Evolutionary conservation across 1,140 invertebrate species (phyloP), one percentile per base, ranked within the genome.

Genomic region (Grapholita molesta): DNA sequence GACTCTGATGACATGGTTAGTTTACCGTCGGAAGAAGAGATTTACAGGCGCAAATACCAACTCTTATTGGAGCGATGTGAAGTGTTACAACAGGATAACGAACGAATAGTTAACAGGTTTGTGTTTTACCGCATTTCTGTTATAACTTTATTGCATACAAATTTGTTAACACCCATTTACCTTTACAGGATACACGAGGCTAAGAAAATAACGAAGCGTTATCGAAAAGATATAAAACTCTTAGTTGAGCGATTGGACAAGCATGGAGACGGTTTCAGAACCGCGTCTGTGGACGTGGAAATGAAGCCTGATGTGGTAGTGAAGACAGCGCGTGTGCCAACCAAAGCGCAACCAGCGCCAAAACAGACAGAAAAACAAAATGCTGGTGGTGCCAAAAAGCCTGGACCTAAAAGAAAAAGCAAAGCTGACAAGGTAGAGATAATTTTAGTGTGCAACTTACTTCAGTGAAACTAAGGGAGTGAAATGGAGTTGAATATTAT

Each of bases 51-150:
- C 80, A 94, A 94, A 92, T 94, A 94, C 83, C 93, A 94, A 73
- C 83, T 94, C 71, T 84, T 95, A 57, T 83, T 94, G 66, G 94
- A 94, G 79, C 92, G 94, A 92, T 95, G 94, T 84, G 93, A 94
- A 87, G 92, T 93, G 52, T 88, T 95, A 70, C 94, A 95, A 78
- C 93, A 94, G 90, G 93, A 94, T 80, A 95, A 95, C 85, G 93
- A 94, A 86, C 91, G 93, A 82, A 89, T 95, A 72, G 92, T 94
- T 21, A 94, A 94, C 88, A 93, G 94, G 93, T 93, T 84, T 71
- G 84, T 88, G 70, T 82, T 76, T 68, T 72, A 48, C 18, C 8
- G 18, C 18, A 48, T 48, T 48, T 38, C 21, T 57, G 64, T 67
- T 66, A 42, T 69, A 71, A 57, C 64, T 73, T 72, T 33, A 57